A percentile compares a stretch with the other conserved stretches of the same genome.
Conservation (phyloP, 2,888 invertebrate genomes). For the Agrochola circellaris region DNA sequence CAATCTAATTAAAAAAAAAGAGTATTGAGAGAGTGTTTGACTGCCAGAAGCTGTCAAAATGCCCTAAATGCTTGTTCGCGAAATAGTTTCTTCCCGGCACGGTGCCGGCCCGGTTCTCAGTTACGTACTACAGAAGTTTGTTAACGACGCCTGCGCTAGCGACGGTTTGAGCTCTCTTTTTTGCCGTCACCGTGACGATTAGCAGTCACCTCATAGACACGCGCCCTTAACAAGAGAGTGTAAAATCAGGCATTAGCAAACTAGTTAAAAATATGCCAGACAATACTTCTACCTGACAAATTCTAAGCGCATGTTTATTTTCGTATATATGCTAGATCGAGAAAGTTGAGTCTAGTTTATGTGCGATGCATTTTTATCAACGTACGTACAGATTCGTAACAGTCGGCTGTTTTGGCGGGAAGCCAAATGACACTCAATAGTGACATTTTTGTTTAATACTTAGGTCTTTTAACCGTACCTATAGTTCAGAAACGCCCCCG, state of each 20-base stretch:
- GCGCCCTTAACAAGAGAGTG: background rate
- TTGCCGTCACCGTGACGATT: background rate
- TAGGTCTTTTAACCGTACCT: background rate
- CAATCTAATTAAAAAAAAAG: no score
- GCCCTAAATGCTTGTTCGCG: background rate
- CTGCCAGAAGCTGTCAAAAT: no score
- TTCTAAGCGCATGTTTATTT: conserved; percentile 24
- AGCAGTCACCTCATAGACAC: background rate
- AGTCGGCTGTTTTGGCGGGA: conserved; percentile 62
- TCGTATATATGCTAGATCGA: conserved; percentile 23
- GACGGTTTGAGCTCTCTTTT: background rate
- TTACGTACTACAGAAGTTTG: background rate
- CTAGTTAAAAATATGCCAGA: background rate
- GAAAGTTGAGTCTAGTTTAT: conserved; percentile 35
- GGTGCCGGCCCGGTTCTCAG: background rate
- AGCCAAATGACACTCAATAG: conserved; percentile 64
- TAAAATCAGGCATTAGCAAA: no score
- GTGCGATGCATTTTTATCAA: conserved; percentile 56
- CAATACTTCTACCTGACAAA: conserved; percentile 13
- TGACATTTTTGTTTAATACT: background rate
- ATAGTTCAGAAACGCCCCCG: background rate
- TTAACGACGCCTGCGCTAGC: background rate
- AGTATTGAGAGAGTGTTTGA: no score
- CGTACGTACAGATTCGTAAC: conserved; percentile 52
- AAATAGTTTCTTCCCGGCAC: background rate